A percentile compares a stretch with the other conserved stretches of the same genome.
phyloP scores from a whole-genome alignment of 2,113 vertebrate species.

The Chloebia gouldiae region DNA sequence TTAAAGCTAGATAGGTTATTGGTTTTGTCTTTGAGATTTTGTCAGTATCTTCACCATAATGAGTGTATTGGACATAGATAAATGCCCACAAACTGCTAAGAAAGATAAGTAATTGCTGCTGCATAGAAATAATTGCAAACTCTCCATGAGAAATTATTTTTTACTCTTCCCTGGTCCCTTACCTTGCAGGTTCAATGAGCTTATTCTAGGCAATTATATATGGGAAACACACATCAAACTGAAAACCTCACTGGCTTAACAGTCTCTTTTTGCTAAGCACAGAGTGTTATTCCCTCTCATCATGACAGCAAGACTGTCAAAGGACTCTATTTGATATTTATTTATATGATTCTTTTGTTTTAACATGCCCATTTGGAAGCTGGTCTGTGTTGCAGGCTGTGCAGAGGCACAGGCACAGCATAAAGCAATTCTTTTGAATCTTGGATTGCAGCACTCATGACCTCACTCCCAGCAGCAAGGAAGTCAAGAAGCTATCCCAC shows the following conservation, averaged over 20 bases:
- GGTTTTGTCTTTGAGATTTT: neutral
- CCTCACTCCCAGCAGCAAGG: neutral
- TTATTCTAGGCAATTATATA: neutral
- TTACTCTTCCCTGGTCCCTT: neutral
- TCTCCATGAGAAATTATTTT: neutral
- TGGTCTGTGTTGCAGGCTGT: neutral
- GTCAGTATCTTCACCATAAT: neutral
- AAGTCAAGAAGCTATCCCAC: neutral
- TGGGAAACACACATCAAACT: neutral
- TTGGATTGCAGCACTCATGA: neutral
- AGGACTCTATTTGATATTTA: neutral
- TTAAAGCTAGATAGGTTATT: neutral
- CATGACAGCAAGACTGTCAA: neutral
- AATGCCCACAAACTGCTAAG: neutral
- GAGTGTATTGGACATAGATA: neutral
- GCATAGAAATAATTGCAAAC: neutral
- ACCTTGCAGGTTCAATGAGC: neutral
- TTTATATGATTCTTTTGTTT: neutral
- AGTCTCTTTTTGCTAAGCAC: neutral
- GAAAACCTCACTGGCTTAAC: neutral
- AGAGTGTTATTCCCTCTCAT: neutral
- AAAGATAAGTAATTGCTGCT: neutral
- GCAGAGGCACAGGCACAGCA: neutral
- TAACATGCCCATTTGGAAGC: neutral
- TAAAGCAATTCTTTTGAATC: neutral